These are phyloP conservation scores for Eulithis prunata DNA, from an alignment of 2,888 invertebrate species.

Conservation along the genomic window DNA sequence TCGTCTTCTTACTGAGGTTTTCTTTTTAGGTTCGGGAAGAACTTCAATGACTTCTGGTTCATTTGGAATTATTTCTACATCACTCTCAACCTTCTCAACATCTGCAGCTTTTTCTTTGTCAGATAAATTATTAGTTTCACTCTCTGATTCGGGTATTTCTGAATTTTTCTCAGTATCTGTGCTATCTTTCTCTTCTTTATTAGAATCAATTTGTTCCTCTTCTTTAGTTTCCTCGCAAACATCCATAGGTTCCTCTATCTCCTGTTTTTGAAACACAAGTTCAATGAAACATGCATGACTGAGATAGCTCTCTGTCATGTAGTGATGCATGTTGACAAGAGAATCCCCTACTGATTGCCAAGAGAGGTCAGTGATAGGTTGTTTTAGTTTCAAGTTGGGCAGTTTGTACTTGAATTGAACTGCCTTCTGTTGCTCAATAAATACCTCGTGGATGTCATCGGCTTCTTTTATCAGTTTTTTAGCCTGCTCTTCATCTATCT, in stretches of 20 bases:
- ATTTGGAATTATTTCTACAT: slow-evolving; percentile 59
- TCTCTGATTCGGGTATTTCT: slow-evolving; percentile 61
- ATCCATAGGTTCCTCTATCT: slow-evolving; percentile 60
- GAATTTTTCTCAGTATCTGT: slow-evolving; percentile 58
- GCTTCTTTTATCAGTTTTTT: slow-evolving; percentile 84
- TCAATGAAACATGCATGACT: slow-evolving; percentile 81
- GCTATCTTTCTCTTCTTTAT: slow-evolving; percentile 52
- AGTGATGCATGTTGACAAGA: slow-evolving; percentile 86
- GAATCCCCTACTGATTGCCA: slow-evolving; percentile 88
- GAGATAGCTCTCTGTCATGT: slow-evolving; percentile 85
- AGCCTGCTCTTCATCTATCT: slow-evolving; percentile 81
- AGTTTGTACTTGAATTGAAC: slow-evolving; percentile 81
- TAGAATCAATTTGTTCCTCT: slow-evolving; percentile 54
- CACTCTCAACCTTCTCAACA: slow-evolving; percentile 68
- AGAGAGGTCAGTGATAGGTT: slow-evolving; percentile 83
- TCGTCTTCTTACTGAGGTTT: slow-evolving; percentile 85
- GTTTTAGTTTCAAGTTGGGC: slow-evolving; percentile 83
- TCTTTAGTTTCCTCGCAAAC: slow-evolving; percentile 68
- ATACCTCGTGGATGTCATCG: slow-evolving; percentile 79
- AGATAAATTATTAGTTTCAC: slow-evolving; percentile 72
- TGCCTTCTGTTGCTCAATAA: slow-evolving; percentile 80
- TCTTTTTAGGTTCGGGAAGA: slow-evolving; percentile 72
- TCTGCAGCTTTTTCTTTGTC: slow-evolving; percentile 73
- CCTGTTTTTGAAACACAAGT: slow-evolving; percentile 65
- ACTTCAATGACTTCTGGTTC: slow-evolving; percentile 47